Evolutionary conservation across 2,113 vertebrate species (phyloP), one percentile per base, ranked within the genome.

Genomic region (Lutjanus erythropterus): DNA sequence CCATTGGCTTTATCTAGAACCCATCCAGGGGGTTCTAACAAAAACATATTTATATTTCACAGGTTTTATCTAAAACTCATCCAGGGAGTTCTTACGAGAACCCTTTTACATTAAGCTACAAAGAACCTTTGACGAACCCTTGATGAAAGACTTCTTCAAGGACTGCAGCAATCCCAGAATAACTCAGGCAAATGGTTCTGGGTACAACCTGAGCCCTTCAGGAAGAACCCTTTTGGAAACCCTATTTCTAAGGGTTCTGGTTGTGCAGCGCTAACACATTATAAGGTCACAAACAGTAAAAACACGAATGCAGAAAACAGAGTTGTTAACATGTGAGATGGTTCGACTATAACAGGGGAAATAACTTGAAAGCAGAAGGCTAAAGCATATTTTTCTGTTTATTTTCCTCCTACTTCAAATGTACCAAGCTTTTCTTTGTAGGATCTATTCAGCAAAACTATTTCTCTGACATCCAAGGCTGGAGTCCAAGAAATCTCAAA

Each of bases 401-500:
- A 5, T 69, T 65, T 74, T 44, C 25, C 21, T 71, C 37, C 50
- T 27, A 23, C 1, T 9, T 55, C 35, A 47, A 64, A 86, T 82
- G 55, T 47, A 27, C 25, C 6, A 19, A 53, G 41, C 29, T 25
- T 69, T 31, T 66, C 10, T 60, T 56, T 52, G 5, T 62, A 39
- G 78, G 81, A 82, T 49, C 56, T 49, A 66, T 67, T 74, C 77
- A 74, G 16, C 23, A 66, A 49, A 61, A 49, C 79, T 85, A 73
- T 78, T 91, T 73, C 52, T 88, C 64, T 84, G 72, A 88, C 83
- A 86, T 81, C 70, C 81, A 86, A 91, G 74, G 83, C 68, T 81
- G 85, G 71, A 80, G 72, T 71, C 74, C 44, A 71, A 75, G 46
- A 58, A 80, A 85, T 86, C 81, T 82, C 69, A 86, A 82, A 65